phyloP scores from a whole-genome alignment of 2,888 invertebrate genomes.

The Tetanocera ferruginea region DNA sequence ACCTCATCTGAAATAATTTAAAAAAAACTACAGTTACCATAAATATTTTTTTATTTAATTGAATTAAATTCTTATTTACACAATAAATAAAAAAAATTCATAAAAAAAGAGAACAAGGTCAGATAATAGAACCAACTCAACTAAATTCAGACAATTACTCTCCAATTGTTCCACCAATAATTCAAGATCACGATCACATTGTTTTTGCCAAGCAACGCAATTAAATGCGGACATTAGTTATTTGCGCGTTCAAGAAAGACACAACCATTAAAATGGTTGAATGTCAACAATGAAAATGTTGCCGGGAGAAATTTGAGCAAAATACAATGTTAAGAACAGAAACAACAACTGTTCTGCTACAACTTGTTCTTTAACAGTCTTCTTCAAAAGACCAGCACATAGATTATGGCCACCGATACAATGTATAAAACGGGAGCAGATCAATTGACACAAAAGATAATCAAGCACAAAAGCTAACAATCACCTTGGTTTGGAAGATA shows the following conservation, averaged over 20 bases:
- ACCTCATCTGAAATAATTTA: neutral
- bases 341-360: constrained; percentile 21
- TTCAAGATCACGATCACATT: no score
- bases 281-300: constrained; percentile 6
- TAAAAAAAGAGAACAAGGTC: constrained; percentile 26
- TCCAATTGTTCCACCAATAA: no score
- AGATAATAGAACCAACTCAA: neutral
- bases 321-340: neutral
- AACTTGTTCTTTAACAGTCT: neutral
- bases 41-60: neutral
- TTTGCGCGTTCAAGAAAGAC: constrained; percentile 7
- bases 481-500: neutral
- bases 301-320: neutral
- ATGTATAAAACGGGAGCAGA: constrained; percentile 11
- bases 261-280: constrained; percentile 23
- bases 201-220: neutral
- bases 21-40: neutral
- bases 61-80: neutral
- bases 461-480: neutral
- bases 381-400: neutral
- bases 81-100: neutral
- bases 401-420: constrained; percentile 1
- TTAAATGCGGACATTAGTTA: neutral
- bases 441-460: constrained; percentile 20
- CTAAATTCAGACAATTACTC: no score